Percentiles rank a stretch among this genome's conserved stretches.
phyloP scores from a whole-genome alignment of 2,113 vertebrate species.

The Cyanoramphus novaezelandiae region DNA sequence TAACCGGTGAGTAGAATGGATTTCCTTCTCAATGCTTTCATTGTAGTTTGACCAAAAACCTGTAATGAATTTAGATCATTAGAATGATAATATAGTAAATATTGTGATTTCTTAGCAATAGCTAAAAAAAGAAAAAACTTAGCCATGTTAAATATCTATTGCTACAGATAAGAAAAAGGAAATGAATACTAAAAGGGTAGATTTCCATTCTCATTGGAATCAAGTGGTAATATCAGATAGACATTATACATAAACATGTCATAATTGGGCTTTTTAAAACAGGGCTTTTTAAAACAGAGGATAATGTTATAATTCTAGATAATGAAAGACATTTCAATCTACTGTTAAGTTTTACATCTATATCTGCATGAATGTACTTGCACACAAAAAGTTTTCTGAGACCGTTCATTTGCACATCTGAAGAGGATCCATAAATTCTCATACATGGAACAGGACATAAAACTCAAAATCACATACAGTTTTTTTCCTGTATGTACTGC shows the following conservation, averaged over 20 bases:
- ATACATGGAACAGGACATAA: fast-evolving
- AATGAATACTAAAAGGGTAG: background rate
- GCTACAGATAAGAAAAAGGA: background rate
- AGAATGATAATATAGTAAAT: background rate
- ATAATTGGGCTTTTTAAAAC: background rate
- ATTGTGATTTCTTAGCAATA: background rate
- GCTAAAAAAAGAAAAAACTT: background rate
- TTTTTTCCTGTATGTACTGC: background rate
- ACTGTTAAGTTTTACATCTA: background rate
- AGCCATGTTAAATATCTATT: background rate
- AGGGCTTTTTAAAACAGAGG: background rate
- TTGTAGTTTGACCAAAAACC: slow-evolving; percentile 86
- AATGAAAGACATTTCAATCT: background rate
- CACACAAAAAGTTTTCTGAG: background rate
- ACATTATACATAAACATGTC: background rate
- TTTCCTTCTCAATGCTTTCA: slow-evolving; percentile 87
- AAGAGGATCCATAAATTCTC: background rate
- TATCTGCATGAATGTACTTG: background rate
- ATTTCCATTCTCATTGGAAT: background rate
- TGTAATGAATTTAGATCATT: slow-evolving; percentile 44
- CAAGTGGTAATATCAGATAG: background rate
- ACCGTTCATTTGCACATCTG: background rate
- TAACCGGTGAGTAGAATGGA: slow-evolving; percentile 91
- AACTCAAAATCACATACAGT: background rate
- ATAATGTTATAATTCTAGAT: background rate